These are phyloP conservation scores for Menura novaehollandiae DNA, from an alignment of 2,113 vertebrate genomes.

Conservation along the genomic window DNA sequence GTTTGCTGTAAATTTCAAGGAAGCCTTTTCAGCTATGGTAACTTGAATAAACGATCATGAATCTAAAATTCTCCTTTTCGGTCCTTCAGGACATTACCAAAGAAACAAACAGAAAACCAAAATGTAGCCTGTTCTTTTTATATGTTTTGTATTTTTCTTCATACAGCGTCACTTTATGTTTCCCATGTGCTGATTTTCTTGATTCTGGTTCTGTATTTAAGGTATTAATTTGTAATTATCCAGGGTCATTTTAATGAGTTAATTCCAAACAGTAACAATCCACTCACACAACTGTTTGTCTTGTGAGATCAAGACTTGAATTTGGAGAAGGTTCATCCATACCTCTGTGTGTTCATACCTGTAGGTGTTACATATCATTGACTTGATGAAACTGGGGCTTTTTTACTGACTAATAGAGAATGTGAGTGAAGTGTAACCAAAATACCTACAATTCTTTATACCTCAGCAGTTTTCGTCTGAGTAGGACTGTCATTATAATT, in stretches of 20 bases:
- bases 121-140: background rate
- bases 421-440: background rate
- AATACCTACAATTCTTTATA: background rate
- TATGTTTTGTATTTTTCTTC: background rate
- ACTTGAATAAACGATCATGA: background rate
- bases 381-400: background rate
- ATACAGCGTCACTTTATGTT: background rate
- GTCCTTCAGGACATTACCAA: background rate
- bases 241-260: background rate
- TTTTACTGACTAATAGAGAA: background rate
- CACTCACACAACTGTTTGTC: background rate
- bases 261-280: background rate
- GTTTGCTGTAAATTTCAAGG: background rate
- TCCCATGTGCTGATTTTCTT: background rate
- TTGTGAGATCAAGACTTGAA: background rate
- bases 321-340: background rate
- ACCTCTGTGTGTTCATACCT: background rate
- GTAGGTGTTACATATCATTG: background rate
- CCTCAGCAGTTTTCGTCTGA: background rate
- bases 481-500: background rate
- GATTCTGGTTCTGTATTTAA: background rate
- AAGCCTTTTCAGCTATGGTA: background rate
- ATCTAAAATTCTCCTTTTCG: background rate
- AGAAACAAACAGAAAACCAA: background rate
- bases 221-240: background rate